phyloP scores from a whole-genome alignment of 1,140 invertebrate genomes.

The Amyelois transitella region DNA sequence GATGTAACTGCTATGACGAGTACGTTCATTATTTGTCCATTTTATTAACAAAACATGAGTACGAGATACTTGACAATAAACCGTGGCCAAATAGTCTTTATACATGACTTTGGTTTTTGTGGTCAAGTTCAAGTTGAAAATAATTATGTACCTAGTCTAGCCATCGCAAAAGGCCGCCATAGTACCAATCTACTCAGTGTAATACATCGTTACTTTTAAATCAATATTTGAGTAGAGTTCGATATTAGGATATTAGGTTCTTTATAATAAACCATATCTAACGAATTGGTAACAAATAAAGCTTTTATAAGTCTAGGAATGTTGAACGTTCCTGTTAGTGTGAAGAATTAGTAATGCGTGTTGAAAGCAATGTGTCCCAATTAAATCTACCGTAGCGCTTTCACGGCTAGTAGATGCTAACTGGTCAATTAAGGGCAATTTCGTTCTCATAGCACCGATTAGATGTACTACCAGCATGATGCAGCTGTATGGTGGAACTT shows the following conservation, averaged over 20 bases:
- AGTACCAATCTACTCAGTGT: too few relatives aligned
- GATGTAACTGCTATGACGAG: conserved; percentile 47
- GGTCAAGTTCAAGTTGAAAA: conserved; percentile 63
- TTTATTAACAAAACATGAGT: conserved; percentile 37
- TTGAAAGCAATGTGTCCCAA: conserved; percentile 6
- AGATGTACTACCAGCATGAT: conserved; percentile 40
- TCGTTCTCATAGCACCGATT: conserved; percentile 24
- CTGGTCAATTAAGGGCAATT: conserved; percentile 66
- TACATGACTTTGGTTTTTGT: conserved; percentile 46
- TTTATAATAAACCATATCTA: too few relatives aligned
- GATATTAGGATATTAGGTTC: too few relatives aligned
- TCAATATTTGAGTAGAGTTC: too few relatives aligned
- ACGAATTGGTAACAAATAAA: too few relatives aligned
- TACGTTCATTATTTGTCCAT: conserved; percentile 42
- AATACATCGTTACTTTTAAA: too few relatives aligned
- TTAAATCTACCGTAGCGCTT: conserved; percentile 25
- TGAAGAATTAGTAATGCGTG: background rate
- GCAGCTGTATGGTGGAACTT: conserved; percentile 29
- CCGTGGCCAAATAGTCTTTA: conserved; percentile 25
- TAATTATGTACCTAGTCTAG: conserved; percentile 16
- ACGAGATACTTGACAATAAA: conserved; percentile 36
- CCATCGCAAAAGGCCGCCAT: too few relatives aligned
- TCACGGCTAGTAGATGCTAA: conserved; percentile 28
- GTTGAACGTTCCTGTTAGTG: background rate
- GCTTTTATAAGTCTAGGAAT: background rate